Evolutionary conservation across 2,113 vertebrate species (phyloP).

Genomic region (Neogobius melanostomus): DNA sequence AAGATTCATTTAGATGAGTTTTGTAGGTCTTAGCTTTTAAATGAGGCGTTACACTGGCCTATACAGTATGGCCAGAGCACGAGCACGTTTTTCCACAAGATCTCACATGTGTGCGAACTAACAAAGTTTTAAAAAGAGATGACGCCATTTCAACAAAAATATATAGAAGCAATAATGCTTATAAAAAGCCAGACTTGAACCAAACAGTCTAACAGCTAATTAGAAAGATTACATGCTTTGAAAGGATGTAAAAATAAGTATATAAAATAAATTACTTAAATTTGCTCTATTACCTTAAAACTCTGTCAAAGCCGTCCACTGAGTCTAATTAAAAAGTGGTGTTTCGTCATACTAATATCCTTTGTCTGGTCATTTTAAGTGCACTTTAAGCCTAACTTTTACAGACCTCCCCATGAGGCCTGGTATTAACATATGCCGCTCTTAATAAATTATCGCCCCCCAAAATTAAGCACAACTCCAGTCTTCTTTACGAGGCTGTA

Average conservation of each 20-base stretch:
- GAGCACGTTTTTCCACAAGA: too few relatives aligned
- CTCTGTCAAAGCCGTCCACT: conserved; percentile 43
- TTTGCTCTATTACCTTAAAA: background rate
- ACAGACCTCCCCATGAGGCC: conserved; percentile 52
- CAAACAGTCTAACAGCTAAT: background rate
- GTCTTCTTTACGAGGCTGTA: conserved; percentile 90
- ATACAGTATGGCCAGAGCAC: too few relatives aligned
- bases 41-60: too few relatives aligned
- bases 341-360: conserved; percentile 81
- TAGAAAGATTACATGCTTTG: background rate
- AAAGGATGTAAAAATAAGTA: background rate
- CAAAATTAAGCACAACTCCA: conserved; percentile 91
- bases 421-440: conserved; percentile 86
- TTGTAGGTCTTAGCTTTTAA: too few relatives aligned
- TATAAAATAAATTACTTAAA: background rate
- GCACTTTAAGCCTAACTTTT: conserved; percentile 61
- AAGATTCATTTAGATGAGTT: too few relatives aligned
- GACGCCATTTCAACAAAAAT: background rate
- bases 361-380: conserved; percentile 58
- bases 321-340: conserved; percentile 56
- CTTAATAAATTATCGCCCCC: conserved; percentile 92
- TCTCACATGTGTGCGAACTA: too few relatives aligned
- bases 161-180: background rate
- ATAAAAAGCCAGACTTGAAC: conserved; percentile 11
- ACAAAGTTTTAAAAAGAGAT: too few relatives aligned